Evolutionary conservation across 2,113 vertebrate species (phyloP), one percentile per base, ranked within the genome.

Genomic region (Neolamprologus brichardi): DNA sequence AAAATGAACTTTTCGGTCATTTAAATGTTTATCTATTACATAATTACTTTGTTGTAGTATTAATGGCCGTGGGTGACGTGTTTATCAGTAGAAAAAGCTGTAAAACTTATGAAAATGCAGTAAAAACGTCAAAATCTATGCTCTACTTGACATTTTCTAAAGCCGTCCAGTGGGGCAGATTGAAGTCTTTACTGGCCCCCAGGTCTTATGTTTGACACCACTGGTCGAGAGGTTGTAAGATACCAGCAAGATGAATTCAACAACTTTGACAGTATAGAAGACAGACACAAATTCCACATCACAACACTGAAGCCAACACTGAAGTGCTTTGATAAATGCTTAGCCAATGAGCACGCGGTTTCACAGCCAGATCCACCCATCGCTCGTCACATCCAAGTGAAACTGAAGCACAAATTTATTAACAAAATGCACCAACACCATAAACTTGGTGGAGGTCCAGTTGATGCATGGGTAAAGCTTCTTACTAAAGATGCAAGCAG

Each of bases 21-120:
- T 18, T 62, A 34, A 12, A 34, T n/a, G 17, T 62, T 62, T 62
- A 62, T 62, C 58, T 62, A 34, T 62, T 62, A 34, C 58, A 1
- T 62, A 34, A 34, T 34, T 62, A 62, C 58, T 62, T 62, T 34
- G 58, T 12, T 62, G 28, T 34, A 34, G 28, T 11, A 34, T 62
- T 34, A 62, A 62, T 1, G 1, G 28, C 28, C 0, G 0, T 62
- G 58, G 5, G 28, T 62, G 58, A 62, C 0, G 10, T 7, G 58
- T 34, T 62, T 62, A 7, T 62, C 17, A 3, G 30, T 62, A 34
- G 2, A 32, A n/a, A 62, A 62, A 62, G 60, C 17, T 64, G 60
- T 12, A 64, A 64, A 64, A 34, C 17, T 3, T 64, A 4, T 64
- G 30, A 7, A 64, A 64, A 64, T 34, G 30, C 6, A 64, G 17